Evolutionary conservation across 2,113 vertebrate genomes (phyloP), one percentile per base, ranked within the genome.

Genomic region (Hirundichthys speculiger): DNA sequence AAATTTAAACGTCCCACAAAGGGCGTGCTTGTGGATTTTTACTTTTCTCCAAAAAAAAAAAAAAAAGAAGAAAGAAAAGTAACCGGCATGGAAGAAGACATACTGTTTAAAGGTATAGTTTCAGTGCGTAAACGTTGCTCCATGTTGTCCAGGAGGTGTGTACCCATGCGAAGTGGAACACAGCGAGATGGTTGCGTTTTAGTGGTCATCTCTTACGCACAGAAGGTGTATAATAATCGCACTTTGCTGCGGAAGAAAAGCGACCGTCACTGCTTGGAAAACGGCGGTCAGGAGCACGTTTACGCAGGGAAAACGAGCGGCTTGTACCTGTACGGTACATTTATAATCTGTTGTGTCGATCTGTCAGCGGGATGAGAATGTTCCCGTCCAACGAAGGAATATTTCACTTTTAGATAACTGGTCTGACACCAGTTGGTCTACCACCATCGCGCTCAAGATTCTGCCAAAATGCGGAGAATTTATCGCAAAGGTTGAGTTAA

Each of bases 341-440:
- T 34, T 34, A 10, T 3, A 34, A 34, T 34, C 30, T 9, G 30
- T 10, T 34, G 11, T 9, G 30, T 34, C 41, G 20, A 51, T 50
- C 64, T 38, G 55, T 73, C 65, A 68, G 46, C 19, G 25, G 66
- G 13, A 18, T 45, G 47, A 52, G 64, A 41, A 22, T 25, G 49
- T 61, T 21, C 66, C 65, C 54, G 55, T 76, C 64, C n/a, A n/a
- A n/a, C n/a, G n/a, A n/a, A n/a, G 41, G 56, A 42, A 62, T 51
- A 43, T 18, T 49, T 22, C 47, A 39, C 39, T 22, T 43, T 53
- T 49, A 8, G 22, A 13, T 39, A 65, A 50, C 19, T 8, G 25
- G 24, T 48, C 21, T 20, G 20, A 34, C 6, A 34, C 30, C 30
- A 34, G 6, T 34, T 2, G 2, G 30, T 10, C 6, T 7, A 2